Conservation (phyloP, 92 coral and sea anemone species). For the Metridium senile region DNA sequence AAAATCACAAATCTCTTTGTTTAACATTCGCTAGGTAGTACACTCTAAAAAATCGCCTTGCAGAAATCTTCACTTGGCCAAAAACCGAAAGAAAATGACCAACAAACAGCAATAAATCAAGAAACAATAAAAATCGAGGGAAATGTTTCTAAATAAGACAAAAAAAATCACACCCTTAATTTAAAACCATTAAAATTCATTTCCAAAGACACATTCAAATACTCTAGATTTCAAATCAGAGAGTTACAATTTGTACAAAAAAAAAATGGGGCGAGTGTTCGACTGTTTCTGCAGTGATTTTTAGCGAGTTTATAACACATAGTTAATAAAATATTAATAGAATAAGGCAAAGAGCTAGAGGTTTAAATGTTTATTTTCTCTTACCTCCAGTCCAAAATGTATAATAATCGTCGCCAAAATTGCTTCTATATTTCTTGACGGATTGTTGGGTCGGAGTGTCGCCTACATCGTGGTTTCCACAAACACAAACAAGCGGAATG, state of each 20-base stretch:
- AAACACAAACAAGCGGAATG: constrained; percentile 92
- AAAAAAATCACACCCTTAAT: neutral
- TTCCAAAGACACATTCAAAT: too few relatives aligned
- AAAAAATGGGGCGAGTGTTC: neutral
- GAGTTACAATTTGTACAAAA: too few relatives aligned
- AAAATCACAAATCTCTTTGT: neutral
- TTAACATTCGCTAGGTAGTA: too few relatives aligned
- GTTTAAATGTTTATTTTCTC: neutral
- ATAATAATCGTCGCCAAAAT: constrained; percentile 93
- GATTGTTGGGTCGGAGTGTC: constrained; percentile 83
- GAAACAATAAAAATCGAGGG: neutral
- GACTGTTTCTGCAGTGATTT: neutral
- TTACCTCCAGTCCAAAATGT: constrained; percentile 99
- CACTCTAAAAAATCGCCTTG: too few relatives aligned
- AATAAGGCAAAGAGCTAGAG: neutral
- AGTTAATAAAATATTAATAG: neutral
- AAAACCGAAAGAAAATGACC: too few relatives aligned
- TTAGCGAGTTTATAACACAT: neutral
- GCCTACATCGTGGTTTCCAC: constrained; percentile 97
- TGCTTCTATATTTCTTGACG: constrained; percentile 74
- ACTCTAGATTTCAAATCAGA: too few relatives aligned
- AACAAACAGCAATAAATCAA: neutral
- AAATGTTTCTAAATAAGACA: too few relatives aligned
- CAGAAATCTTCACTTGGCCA: too few relatives aligned
- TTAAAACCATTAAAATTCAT: neutral